Base-by-base conservation (phyloP, 2,113 vertebrate species). In the Dermatemys mawii region DNA sequence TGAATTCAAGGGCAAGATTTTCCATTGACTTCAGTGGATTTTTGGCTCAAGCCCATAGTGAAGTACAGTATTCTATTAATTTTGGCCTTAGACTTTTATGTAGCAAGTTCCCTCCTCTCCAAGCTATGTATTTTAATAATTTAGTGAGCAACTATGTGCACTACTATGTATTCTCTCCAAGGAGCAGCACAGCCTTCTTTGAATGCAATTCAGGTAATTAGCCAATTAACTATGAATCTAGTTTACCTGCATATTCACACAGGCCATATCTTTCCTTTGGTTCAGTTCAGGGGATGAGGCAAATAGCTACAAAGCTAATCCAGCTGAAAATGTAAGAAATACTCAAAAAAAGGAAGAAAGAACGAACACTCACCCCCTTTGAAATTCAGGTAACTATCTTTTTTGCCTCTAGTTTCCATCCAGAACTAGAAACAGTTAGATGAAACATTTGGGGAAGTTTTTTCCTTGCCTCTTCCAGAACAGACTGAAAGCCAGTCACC, bases 121-220 rank as follows among this genome's bases (percentile, higher is more conserved):
- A 54, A 94, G 46, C 13, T 85, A 3, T 44, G 3, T 48, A 38
- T 91, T 94, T 96, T 87, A 95, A 93, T 91, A 90, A 92, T 91
- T 94, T 91, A 87, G n/a, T 54, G 70, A 94, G 90, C 91, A 94
- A 22, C 16, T 11, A 94, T 10, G 16, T 57, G n/a, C 44, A 63
- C 78, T 79, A 41, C 12, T 81, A 86, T 54, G 26, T 46, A 76
- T 1, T 4, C 90, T 73, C 46, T 81, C 88, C n/a, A 87, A 44
- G 35, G 44, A 84, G 11, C 60, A 94, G 46, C 70, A 84, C 60
- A 96, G 21, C 11, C 55, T 14, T 82, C 2, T 57, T 78, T 19
- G 14, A 46, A 50, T 83, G 76, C 46, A 88, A 32, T 89, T 93
- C 51, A 76, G n/a, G 6, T 11, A 82, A 79, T 35, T 11, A 87